Evolutionary conservation across 2,113 vertebrate species (phyloP), one percentile per base, ranked within the genome.

Genomic region (Megaceryle torquata): DNA sequence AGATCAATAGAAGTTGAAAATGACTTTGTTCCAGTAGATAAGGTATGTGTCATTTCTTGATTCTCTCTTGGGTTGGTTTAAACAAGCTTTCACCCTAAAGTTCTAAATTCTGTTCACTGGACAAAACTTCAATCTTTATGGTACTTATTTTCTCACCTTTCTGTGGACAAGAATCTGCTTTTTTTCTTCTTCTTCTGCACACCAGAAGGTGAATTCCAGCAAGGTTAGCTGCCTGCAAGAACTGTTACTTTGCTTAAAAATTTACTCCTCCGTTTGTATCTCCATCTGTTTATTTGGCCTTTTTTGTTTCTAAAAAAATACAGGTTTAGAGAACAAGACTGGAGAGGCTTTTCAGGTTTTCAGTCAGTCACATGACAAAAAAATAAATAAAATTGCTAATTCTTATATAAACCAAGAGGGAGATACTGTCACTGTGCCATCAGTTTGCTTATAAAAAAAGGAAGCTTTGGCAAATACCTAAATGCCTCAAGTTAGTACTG

Each of bases 1-100:
- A 98, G 99, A 76, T 99, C 99, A 19, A 98, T 99, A 97, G 99
- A 99, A 64, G 92, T 99, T 77, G 99, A 99, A 88, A 97, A 97
- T 15, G 99, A 99, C 86, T 97, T 96, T 93, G 95, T 98, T 39
- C 96, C 97, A 2, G 82, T 97, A 67, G 98, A 99, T 88, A 99
- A 99, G 98, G 99, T 99, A 98, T 2, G 90, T 96, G 64, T 4
- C 5, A 61, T 88, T 91, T 60, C 84, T 95, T 93, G 43, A 22
- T 88, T 88, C 88, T 95, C 51, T 93, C 82, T 86, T 82, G 13
- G 46, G 35, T 68, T 81, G 26, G 5, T 82, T 86, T 67, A 68
- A 78, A 77, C 15, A 82, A 33, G 6, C 53, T 86, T 90, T 68
- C 10, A 13, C 56, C 11, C 6, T 56, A 4, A 64, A 56, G 39